phyloP scores from a whole-genome alignment of 2,797 vertebrate species.

The Bovichtus variegatus region DNA sequence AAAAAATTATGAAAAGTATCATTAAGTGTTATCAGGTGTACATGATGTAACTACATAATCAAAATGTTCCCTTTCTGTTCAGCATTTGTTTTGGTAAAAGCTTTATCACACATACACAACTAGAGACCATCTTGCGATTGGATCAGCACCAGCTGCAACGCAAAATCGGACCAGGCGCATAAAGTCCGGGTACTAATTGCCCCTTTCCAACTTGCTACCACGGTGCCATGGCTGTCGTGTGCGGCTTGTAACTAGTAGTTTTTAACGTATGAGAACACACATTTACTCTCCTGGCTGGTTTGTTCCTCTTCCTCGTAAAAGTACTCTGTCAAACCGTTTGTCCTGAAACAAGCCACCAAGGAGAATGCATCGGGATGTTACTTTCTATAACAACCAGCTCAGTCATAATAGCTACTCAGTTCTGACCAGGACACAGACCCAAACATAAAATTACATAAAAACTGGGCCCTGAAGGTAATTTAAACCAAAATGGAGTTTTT shows the following conservation, averaged over 20 bases:
- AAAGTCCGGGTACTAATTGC: too few relatives aligned
- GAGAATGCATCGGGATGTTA: slow-evolving; percentile 49
- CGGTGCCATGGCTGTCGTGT: too few relatives aligned
- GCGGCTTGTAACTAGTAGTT: too few relatives aligned
- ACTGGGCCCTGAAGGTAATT: slow-evolving; percentile 46
- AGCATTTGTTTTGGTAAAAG: neutral
- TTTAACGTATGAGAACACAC: neutral
- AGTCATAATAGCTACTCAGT: slow-evolving; percentile 44
- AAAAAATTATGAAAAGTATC: neutral
- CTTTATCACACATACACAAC: neutral
- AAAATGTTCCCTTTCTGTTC: neutral
- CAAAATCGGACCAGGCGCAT: too few relatives aligned
- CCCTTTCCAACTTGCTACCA: too few relatives aligned
- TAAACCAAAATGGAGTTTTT: slow-evolving; percentile 66
- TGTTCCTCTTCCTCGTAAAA: slow-evolving; percentile 22
- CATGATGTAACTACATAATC: neutral
- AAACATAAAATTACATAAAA: slow-evolving; percentile 65
- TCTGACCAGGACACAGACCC: slow-evolving; percentile 41
- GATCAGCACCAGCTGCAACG: too few relatives aligned
- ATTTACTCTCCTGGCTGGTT: neutral
- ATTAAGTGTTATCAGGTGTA: neutral
- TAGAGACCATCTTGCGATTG: too few relatives aligned
- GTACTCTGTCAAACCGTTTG: slow-evolving; percentile 27
- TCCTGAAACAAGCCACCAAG: slow-evolving; percentile 53
- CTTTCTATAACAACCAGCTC: slow-evolving; percentile 39